phyloP scores from a whole-genome alignment of 2,797 vertebrate species.

The Triplophysa bombifrons region DNA sequence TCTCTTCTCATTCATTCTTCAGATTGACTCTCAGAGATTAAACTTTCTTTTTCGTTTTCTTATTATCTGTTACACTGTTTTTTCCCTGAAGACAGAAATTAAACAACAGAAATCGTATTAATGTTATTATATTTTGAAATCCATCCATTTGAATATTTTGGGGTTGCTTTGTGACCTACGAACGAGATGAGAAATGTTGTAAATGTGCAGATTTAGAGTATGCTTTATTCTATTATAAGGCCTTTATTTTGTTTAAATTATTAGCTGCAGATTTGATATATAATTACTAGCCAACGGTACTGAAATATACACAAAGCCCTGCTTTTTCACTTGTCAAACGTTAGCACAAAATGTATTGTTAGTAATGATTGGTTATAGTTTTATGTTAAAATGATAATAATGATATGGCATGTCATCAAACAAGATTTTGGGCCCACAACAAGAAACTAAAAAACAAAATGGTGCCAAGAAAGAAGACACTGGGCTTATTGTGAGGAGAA shows the following conservation, averaged over 20 bases:
- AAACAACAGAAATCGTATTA: conserved; percentile 44
- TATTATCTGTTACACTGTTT: conserved; percentile 43
- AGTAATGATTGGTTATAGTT: conserved; percentile 26
- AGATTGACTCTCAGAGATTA: background rate
- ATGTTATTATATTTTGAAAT: conserved; percentile 33
- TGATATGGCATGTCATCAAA: background rate
- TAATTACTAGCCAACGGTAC: conserved; percentile 47
- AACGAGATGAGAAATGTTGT: conserved; percentile 44
- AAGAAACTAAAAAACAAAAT: conserved; percentile 54
- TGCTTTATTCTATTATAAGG: conserved; percentile 60
- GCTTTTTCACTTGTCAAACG: conserved; percentile 28
- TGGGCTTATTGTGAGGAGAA: conserved; percentile 62
- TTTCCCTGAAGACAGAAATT: conserved; percentile 25
- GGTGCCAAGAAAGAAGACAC: conserved; percentile 66
- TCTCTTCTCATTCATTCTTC: conserved; percentile 31
- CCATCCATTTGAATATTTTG: conserved; percentile 51
- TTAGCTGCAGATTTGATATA: conserved; percentile 50
- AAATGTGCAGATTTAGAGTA: conserved; percentile 55
- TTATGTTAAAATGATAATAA: background rate
- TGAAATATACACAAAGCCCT: conserved; percentile 23
- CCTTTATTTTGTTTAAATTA: conserved; percentile 60
- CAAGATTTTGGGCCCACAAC: conserved; percentile 30
- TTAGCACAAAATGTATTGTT: conserved; percentile 28
- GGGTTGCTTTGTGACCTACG: conserved; percentile 24
- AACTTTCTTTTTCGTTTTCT: background rate